A percentile compares a stretch with the other conserved stretches of the same genome.
These are phyloP conservation scores for Taeniopygia guttata DNA, from an alignment of 2,797 vertebrate genomes.

Conservation along the genomic window DNA sequence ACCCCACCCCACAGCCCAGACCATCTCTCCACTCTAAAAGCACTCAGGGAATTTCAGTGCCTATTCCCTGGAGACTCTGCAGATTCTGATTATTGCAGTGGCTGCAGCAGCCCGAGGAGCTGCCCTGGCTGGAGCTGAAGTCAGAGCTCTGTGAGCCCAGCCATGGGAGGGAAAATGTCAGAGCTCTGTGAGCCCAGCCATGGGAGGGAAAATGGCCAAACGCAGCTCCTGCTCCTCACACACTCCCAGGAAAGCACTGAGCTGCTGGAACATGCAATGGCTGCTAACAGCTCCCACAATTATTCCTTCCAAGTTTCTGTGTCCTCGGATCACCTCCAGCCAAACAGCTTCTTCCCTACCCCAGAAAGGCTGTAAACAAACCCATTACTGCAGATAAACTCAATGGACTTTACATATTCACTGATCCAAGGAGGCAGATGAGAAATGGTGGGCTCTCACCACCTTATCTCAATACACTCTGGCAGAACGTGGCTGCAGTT, in stretches of 20 bases:
- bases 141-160: background rate
- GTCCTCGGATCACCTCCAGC: background rate
- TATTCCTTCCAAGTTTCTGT: background rate
- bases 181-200: too few species aligned
- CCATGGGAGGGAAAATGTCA: too few species aligned
- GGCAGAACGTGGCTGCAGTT: background rate
- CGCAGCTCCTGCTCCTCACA: background rate
- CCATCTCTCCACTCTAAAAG: background rate
- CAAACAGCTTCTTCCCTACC: background rate
- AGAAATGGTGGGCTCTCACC: background rate
- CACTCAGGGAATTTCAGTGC: background rate
- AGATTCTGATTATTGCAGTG: background rate
- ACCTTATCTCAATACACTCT: background rate
- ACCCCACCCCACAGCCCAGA: too few species aligned
- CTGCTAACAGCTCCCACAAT: background rate
- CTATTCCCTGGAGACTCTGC: background rate
- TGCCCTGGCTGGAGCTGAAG: background rate
- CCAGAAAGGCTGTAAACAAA: background rate
- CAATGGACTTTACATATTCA: background rate
- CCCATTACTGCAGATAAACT: background rate
- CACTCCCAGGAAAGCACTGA: background rate
- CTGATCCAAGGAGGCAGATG: background rate
- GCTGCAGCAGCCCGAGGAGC: conserved; percentile 13
- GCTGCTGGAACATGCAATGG: background rate
- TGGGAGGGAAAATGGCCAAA: background rate